phyloP scores from a whole-genome alignment of 2,888 invertebrate genomes.

The Catonia carolina region DNA sequence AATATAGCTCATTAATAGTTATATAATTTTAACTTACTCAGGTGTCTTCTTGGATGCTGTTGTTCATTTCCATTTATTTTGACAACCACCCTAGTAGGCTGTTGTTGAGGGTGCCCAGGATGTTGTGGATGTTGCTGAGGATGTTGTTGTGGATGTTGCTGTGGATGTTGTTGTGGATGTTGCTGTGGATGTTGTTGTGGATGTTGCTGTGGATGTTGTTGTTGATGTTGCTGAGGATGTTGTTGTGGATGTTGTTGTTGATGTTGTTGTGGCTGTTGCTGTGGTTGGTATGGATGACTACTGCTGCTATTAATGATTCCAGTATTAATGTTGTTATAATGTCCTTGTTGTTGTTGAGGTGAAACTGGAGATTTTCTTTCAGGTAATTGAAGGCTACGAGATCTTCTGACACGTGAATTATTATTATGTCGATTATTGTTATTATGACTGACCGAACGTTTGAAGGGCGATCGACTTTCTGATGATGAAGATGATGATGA shows the following conservation, averaged over 20 bases:
- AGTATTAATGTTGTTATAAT: slow-evolving; percentile 29
- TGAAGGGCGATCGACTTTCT: slow-evolving; percentile 39
- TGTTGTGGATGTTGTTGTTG: slow-evolving; percentile 19
- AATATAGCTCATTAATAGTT: too few relatives aligned
- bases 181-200: not conserved
- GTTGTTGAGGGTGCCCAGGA: slow-evolving; percentile 12
- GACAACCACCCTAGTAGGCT: slow-evolving; percentile 15
- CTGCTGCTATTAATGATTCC: too few relatives aligned
- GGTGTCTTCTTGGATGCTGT: slow-evolving; percentile 14
- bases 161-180: too few relatives aligned
- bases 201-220: not conserved
- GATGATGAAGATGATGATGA: slow-evolving; percentile 37
- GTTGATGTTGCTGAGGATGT: slow-evolving; percentile 3
- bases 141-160: slow-evolving; percentile 28
- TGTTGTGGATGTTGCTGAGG: not conserved
- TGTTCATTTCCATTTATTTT: slow-evolving; percentile 20
- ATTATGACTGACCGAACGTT: slow-evolving; percentile 38
- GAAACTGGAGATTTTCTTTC: slow-evolving; percentile 50
- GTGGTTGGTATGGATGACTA: not conserved
- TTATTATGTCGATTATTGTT: slow-evolving; percentile 27
- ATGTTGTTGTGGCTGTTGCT: slow-evolving; percentile 1
- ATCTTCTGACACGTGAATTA: slow-evolving; percentile 45
- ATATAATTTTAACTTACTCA: slow-evolving; percentile 18
- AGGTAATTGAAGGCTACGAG: slow-evolving; percentile 57
- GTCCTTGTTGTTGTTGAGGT: slow-evolving; percentile 35